Evolutionary conservation across 2,888 invertebrate species (phyloP).

Genomic region (Cerastis leucographa): DNA sequence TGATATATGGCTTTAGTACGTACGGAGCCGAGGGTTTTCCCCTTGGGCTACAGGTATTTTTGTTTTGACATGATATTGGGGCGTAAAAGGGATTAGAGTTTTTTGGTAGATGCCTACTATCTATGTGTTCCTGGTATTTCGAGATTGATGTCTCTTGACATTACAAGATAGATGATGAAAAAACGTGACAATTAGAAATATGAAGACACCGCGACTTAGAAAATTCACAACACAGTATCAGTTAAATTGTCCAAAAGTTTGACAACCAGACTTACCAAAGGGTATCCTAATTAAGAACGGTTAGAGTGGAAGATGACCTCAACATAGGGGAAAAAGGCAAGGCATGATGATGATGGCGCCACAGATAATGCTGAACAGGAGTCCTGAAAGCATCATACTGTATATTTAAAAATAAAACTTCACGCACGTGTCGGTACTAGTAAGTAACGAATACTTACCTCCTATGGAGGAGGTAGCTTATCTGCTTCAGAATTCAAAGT

Average conservation of each 20-base stretch:
- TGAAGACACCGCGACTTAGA: background rate
- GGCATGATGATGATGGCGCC: background rate
- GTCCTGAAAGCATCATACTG: background rate
- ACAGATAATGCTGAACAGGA: background rate
- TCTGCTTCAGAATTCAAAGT: constrained; percentile 2
- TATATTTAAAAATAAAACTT: background rate
- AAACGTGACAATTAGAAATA: background rate
- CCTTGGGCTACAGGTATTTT: constrained; percentile 59
- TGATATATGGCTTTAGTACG: constrained; percentile 60
- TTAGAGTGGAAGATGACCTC: too few species aligned
- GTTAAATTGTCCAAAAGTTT: too few species aligned
- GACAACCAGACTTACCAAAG: background rate
- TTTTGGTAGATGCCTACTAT: constrained; percentile 5
- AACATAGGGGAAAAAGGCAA: background rate
- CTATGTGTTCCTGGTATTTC: constrained; percentile 28
- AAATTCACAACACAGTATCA: background rate
- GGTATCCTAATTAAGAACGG: background rate
- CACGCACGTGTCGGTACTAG: background rate
- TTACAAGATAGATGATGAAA: background rate
- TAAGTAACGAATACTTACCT: background rate
- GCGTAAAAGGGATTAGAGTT: constrained; percentile 41
- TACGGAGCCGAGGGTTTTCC: constrained; percentile 33
- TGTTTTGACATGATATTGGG: constrained; percentile 53
- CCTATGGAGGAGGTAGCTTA: too few species aligned
- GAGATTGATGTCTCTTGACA: background rate